These are phyloP conservation scores for Coilia nasus DNA, from an alignment of 2,797 vertebrate species.

Conservation along the genomic window DNA sequence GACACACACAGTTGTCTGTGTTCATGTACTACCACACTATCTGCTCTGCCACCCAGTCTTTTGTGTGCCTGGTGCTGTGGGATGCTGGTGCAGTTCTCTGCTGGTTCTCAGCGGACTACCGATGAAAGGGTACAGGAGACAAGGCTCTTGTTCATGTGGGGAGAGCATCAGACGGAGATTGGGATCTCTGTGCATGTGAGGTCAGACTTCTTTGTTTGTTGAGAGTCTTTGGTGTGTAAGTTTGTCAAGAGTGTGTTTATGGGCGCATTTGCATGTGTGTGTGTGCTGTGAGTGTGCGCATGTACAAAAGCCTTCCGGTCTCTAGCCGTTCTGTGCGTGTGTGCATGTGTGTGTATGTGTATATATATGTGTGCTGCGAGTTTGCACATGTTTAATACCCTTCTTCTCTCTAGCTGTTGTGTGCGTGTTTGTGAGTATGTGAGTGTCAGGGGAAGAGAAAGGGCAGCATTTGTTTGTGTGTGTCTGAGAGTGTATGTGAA, in stretches of 20 bases:
- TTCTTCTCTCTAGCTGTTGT: not conserved
- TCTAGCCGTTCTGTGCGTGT: no score
- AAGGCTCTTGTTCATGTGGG: not conserved
- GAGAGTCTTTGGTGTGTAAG: no score
- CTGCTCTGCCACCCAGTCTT: conserved; percentile 29
- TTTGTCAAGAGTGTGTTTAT: no score
- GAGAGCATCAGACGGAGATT: not conserved
- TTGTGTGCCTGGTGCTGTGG: conserved; percentile 48
- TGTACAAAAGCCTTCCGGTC: no score
- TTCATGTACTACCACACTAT: not conserved
- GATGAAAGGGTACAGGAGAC: not conserved
- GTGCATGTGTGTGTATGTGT: no score
- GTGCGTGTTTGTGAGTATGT: not conserved
- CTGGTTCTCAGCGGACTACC: conserved; percentile 14
- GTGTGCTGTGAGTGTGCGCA: no score
- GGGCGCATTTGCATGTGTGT: no score
- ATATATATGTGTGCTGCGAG: no score
- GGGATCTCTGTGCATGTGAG: not conserved
- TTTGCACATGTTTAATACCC: no score
- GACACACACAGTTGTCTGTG: conserved; percentile 14
- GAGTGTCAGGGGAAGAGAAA: not conserved
- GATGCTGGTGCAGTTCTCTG: conserved; percentile 37
- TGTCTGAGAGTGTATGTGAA: not conserved
- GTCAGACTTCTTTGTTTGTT: not conserved
- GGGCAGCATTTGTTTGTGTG: conserved; percentile 9